These are phyloP conservation scores for Euthynnus affinis DNA, from an alignment of 2,797 vertebrate species.

Conservation along the genomic window DNA sequence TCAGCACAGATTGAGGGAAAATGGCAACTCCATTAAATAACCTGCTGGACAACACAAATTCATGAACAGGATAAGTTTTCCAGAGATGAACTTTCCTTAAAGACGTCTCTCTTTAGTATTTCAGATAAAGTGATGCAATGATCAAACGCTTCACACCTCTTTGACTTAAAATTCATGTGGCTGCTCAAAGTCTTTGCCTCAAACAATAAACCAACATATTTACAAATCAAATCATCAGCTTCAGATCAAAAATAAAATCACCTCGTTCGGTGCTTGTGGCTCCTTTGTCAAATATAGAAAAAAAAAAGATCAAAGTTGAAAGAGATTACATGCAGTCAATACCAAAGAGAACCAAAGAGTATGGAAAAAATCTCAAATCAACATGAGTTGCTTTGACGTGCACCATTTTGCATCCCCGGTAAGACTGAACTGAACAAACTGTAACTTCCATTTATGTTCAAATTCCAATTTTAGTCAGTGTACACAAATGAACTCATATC, in stretches of 20 bases:
- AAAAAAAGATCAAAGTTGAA: conserved; percentile 29
- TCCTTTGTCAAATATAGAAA: conserved; percentile 39
- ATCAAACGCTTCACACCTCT: conserved; percentile 53
- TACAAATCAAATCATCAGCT: conserved; percentile 51
- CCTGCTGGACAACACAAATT: conserved; percentile 2
- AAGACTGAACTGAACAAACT: background rate
- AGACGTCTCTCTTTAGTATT: conserved; percentile 22
- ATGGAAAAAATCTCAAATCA: background rate
- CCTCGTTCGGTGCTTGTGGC: conserved; percentile 15
- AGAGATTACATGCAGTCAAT: conserved; percentile 26
- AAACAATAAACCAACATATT: conserved; percentile 45
- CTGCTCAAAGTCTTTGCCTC: conserved; percentile 33
- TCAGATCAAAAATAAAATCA: conserved; percentile 39
- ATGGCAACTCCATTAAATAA: background rate
- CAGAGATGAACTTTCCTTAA: conserved; percentile 15
- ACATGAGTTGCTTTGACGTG: conserved; percentile 28
- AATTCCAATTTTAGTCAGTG: background rate
- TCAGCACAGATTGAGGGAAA: too few species aligned
- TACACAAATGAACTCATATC: background rate
- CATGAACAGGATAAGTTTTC: conserved; percentile 1
- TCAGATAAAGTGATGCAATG: too few species aligned
- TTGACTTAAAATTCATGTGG: conserved; percentile 38
- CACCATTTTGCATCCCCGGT: conserved; percentile 43
- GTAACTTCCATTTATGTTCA: background rate
- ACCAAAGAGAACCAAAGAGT: conserved; percentile 5